Percentiles rank a stretch among this genome's conserved stretches.
These are phyloP conservation scores for Listrodromus nycthemerus DNA, from an alignment of 2,888 invertebrate genomes.

Conservation along the genomic window DNA sequence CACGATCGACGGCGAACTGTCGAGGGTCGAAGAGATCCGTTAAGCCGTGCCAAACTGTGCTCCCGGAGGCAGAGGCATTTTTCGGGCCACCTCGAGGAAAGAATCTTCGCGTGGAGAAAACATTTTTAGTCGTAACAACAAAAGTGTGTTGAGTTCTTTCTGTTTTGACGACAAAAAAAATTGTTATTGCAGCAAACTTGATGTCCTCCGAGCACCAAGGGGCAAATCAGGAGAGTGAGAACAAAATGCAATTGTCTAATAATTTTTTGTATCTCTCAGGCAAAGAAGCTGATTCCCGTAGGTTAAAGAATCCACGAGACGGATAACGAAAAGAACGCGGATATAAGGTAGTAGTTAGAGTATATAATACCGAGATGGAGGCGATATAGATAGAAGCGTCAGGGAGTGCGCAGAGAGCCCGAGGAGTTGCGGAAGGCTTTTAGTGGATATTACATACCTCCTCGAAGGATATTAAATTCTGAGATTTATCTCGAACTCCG, in stretches of 20 bases:
- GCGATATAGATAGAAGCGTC: conserved; percentile 16
- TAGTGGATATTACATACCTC: conserved; percentile 81
- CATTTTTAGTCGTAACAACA: too few species aligned
- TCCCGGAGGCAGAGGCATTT: background rate
- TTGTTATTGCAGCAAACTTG: too few species aligned
- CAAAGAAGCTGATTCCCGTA: conserved; percentile 50
- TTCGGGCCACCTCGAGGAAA: background rate
- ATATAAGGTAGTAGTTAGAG: conserved; percentile 47
- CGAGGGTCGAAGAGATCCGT: conserved; percentile 7
- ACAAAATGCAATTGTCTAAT: too few species aligned
- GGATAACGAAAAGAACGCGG: conserved; percentile 31
- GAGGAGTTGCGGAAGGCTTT: conserved; percentile 74
- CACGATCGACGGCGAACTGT: conserved; percentile 8
- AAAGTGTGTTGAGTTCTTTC: too few species aligned
- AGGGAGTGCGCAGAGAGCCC: conserved; percentile 44
- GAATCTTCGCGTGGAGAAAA: background rate
- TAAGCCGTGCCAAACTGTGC: background rate
- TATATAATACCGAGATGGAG: conserved; percentile 49
- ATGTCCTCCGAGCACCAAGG: too few species aligned
- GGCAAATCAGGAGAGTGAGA: too few species aligned
- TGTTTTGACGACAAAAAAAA: too few species aligned
- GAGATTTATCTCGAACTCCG: conserved; percentile 79
- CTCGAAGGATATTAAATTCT: conserved; percentile 83
- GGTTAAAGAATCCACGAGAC: conserved; percentile 31
- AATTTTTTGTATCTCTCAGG: conserved; percentile 21